Evolutionary conservation across 2,797 vertebrate species (phyloP), one percentile per base, ranked within the genome.

Genomic region (Lepus townsendii): DNA sequence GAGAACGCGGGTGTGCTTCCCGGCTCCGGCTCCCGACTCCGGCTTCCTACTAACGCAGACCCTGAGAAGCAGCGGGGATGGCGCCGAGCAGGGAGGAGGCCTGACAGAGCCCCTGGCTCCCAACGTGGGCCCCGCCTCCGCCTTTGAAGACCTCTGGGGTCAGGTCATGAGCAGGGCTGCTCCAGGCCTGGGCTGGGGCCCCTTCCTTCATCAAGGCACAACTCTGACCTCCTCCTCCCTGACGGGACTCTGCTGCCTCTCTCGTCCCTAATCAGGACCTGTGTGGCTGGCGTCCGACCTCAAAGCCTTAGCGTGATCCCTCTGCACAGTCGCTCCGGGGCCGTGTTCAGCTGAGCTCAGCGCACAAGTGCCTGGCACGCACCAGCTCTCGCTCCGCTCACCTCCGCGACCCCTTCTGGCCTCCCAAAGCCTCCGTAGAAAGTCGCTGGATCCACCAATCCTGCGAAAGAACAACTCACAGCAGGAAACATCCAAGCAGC

Each of bases 331-430:
- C 88, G 20, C 30, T 50, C 1, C 1, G 4, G 75, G 68, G 27
- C 14, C 78, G 7, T 1, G 0, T n/a, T 35, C 16, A 30, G 69
- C 50, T 38, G 0, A 14, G 16, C 10, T 0, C 19, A n/a, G 2
- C 0, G 0, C 38, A 0, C n/a, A 2, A 7, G 73, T 0, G 2
- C 19, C 50, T 5, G 16, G 19, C 27, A 4, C 24, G 0, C 6
- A 5, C 72, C 35, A 13, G 22, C 79, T 62, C 77, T 11, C 17
- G 6, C 1, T 7, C 68, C 3, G 9, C 26, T 47, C n/a, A 6
- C 4, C 6, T 65, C 88, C 50, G 4, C 2, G 13, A 6, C 17
- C 65, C 42, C 3, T 0, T 22, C 1, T 0, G 35, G 60, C 1
- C 19, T 52, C 83, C 54, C 38, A 47, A 24, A 76, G 68, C 47